A percentile compares a stretch with the other conserved stretches of the same genome.
Evolutionary conservation across 2,797 vertebrate genomes (phyloP).

Genomic region (Falco naumanni): DNA sequence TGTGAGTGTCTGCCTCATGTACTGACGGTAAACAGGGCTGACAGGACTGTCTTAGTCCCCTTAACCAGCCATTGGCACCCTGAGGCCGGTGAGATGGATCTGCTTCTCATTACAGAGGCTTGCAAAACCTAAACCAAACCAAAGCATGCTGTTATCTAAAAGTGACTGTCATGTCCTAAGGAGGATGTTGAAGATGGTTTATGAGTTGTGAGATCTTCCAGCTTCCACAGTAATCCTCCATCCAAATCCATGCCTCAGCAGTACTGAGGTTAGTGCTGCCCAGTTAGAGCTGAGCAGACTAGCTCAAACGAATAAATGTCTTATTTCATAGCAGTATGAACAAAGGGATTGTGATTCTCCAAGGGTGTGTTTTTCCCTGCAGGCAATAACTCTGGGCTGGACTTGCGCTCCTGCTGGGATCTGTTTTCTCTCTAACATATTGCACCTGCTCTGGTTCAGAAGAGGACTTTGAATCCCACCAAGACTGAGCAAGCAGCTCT

Average conservation of each 20-base stretch:
- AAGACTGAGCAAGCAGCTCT: background rate
- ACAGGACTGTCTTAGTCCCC: rapidly evolving
- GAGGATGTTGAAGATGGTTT: background rate
- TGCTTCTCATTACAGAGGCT: background rate
- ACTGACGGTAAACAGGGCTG: background rate
- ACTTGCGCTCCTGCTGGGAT: background rate
- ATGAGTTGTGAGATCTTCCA: conserved; percentile 8
- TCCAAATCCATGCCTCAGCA: background rate
- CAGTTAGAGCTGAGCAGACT: background rate
- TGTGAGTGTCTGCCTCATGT: background rate
- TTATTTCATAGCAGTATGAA: background rate
- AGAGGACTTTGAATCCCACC: background rate
- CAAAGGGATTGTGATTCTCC: background rate
- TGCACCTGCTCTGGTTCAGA: conserved; percentile 1
- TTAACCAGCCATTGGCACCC: background rate
- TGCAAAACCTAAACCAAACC: conserved; percentile 21
- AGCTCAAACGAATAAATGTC: background rate
- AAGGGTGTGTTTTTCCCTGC: background rate
- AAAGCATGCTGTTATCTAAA: background rate
- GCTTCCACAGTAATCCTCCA: background rate
- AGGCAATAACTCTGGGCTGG: background rate
- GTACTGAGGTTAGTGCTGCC: background rate
- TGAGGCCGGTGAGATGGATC: background rate
- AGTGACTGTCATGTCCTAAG: background rate
- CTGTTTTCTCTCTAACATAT: background rate